Evolutionary conservation across 92 coral and sea anemone species (phyloP).

Genomic region (Isaurus tuberculatus): DNA sequence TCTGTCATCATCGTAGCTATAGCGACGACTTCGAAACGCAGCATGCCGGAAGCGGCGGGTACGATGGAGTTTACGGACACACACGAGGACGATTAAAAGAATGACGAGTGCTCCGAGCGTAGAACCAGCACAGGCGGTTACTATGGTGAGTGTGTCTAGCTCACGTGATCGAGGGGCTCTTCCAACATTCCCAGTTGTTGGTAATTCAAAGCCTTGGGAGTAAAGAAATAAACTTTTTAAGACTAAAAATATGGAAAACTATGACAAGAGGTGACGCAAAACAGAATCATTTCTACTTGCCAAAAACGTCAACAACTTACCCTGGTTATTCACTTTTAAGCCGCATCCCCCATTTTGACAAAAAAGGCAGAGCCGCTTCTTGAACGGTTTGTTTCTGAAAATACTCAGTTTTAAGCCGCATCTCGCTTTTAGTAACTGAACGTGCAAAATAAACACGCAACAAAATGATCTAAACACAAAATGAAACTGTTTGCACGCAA

Average conservation of each 20-base stretch:
- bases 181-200: not conserved
- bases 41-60: slow-evolving; percentile 81
- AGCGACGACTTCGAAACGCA: slow-evolving; percentile 72
- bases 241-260: not conserved
- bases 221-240: not conserved
- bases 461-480: too few species aligned
- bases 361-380: too few species aligned
- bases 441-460: too few species aligned
- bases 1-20: slow-evolving; percentile 89
- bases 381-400: too few species aligned
- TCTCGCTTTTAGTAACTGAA: too few species aligned
- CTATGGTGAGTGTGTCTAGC: slow-evolving; percentile 90
- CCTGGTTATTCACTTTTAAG: too few species aligned
- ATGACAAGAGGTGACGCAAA: not conserved
- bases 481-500: too few species aligned
- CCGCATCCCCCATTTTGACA: too few species aligned
- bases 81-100: slow-evolving; percentile 75
- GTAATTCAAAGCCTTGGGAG: not conserved
- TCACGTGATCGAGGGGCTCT: slow-evolving; percentile 42
- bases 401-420: too few species aligned
- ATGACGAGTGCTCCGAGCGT: slow-evolving; percentile 92
- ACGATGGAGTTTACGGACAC: slow-evolving; percentile 91
- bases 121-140: slow-evolving; percentile 94
- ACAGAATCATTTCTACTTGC: not conserved
- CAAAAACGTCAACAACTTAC: too few species aligned